These are phyloP conservation scores for Volucella bombylans DNA, from an alignment of 2,888 invertebrate genomes.

Conservation along the genomic window DNA sequence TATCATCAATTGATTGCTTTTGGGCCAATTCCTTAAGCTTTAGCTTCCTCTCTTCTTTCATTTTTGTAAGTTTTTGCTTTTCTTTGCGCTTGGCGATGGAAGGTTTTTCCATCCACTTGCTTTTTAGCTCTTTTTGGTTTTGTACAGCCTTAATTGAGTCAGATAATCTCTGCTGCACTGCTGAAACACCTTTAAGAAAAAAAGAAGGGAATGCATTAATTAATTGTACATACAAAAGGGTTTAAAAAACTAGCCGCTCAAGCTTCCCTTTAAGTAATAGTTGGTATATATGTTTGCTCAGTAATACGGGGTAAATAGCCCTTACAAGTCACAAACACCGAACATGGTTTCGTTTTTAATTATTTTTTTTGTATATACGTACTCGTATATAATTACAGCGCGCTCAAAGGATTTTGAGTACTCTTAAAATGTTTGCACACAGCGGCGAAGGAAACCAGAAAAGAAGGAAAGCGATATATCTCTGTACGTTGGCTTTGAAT, in stretches of 20 bases:
- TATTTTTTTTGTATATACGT: too few species aligned
- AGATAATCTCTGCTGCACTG: conserved; percentile 29
- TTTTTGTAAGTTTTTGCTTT: conserved; percentile 64
- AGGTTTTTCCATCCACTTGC: conserved; percentile 79
- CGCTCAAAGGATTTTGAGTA: too few species aligned
- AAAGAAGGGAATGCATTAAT: background rate
- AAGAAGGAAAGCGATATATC: too few species aligned
- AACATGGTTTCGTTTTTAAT: too few species aligned
- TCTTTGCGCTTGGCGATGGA: conserved; percentile 70
- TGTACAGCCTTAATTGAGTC: conserved; percentile 59
- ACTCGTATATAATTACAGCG: too few species aligned
- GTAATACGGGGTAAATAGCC: too few species aligned
- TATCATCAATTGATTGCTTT: conserved; percentile 33
- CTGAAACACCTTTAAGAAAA: conserved; percentile 64
- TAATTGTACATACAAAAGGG: background rate
- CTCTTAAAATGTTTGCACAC: too few species aligned
- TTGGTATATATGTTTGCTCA: too few species aligned
- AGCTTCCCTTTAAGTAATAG: too few species aligned
- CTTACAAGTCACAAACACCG: too few species aligned
- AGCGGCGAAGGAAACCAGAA: too few species aligned
- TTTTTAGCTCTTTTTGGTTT: conserved; percentile 74
- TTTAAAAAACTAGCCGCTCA: background rate
- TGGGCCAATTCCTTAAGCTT: conserved; percentile 78
- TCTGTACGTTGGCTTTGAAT: too few species aligned
- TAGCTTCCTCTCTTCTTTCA: conserved; percentile 78